Percentiles rank a stretch among this genome's conserved stretches.
Evolutionary conservation across 2,888 invertebrate species (phyloP).

Genomic region (Hirudinaria manillensis): DNA sequence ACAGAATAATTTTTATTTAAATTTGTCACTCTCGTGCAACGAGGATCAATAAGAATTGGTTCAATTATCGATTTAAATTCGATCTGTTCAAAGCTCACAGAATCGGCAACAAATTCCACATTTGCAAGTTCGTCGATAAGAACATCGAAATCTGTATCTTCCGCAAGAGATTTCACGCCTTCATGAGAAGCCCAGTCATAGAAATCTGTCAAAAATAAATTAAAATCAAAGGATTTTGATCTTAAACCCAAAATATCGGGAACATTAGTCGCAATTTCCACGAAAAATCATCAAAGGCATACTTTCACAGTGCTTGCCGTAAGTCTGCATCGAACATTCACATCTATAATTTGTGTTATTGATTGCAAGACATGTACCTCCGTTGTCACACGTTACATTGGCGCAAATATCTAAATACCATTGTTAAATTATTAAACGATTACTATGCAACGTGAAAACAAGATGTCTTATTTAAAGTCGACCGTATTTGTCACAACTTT

Average conservation of each 20-base stretch:
- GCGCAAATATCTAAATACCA: conserved; percentile 7
- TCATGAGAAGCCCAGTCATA: conserved; percentile 22
- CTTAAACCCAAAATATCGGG: not conserved
- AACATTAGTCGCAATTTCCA: not conserved
- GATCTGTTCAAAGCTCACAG: not conserved
- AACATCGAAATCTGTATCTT: conserved; percentile 16
- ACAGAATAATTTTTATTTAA: no score
- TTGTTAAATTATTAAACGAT: not conserved
- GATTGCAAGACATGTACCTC: conserved; percentile 7
- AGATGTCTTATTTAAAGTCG: not conserved
- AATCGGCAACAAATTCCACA: conserved; percentile 3
- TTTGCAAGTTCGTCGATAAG: conserved; percentile 6
- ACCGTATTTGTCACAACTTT: conserved; percentile 18
- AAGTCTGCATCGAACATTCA: conserved; percentile 9
- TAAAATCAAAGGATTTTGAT: no score
- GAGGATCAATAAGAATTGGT: no score
- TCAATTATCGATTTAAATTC: no score
- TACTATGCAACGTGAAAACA: not conserved
- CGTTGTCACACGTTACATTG: not conserved
- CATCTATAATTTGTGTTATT: conserved; percentile 9
- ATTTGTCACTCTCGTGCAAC: no score
- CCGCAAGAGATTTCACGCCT: conserved; percentile 9
- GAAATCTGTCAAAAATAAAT: not conserved
- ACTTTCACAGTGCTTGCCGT: conserved; percentile 21
- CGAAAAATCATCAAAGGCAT: not conserved